phyloP scores from a whole-genome alignment of 2,113 vertebrate genomes.

The Neotoma lepida region DNA sequence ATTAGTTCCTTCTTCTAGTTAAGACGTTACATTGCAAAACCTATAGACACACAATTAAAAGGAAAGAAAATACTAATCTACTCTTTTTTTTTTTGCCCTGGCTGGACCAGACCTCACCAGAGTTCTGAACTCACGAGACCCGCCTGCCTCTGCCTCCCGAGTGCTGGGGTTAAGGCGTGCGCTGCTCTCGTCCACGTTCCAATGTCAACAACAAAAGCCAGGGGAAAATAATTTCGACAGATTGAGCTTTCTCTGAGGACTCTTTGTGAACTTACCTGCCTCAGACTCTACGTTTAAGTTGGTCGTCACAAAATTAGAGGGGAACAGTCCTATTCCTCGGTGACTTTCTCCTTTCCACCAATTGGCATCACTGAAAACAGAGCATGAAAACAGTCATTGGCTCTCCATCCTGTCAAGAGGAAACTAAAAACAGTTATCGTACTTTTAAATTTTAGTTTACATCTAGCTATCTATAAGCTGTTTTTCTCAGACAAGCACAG shows the following conservation, averaged over 20 bases:
- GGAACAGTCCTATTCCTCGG: conserved; percentile 95
- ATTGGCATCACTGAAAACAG: conserved; percentile 92
- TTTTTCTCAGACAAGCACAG: neutral
- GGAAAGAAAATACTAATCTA: neutral
- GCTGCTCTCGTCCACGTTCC: neutral
- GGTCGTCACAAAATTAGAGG: conserved; percentile 97
- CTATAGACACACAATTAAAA: conserved; percentile 32
- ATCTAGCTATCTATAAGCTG: neutral
- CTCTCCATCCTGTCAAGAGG: conserved; percentile 3
- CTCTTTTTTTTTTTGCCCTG: neutral
- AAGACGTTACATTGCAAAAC: conserved; percentile 31
- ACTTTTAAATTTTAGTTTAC: conserved; percentile 7
- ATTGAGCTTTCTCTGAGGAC: neutral
- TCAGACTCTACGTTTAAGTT: conserved; percentile 93
- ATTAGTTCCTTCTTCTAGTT: neutral
- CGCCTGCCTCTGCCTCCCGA: neutral
- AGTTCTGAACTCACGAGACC: neutral
- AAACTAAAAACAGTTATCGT: conserved; percentile 48
- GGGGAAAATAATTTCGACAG: neutral
- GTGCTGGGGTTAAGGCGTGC: neutral
- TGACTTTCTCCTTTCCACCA: conserved; percentile 99
- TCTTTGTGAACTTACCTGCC: conserved; percentile 85
- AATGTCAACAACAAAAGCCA: conserved; percentile 1
- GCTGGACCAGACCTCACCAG: neutral
- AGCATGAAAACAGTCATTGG: conserved; percentile 52